These are phyloP conservation scores for Panthera uncia DNA, from an alignment of 2,113 vertebrate genomes.

Conservation along the genomic window DNA sequence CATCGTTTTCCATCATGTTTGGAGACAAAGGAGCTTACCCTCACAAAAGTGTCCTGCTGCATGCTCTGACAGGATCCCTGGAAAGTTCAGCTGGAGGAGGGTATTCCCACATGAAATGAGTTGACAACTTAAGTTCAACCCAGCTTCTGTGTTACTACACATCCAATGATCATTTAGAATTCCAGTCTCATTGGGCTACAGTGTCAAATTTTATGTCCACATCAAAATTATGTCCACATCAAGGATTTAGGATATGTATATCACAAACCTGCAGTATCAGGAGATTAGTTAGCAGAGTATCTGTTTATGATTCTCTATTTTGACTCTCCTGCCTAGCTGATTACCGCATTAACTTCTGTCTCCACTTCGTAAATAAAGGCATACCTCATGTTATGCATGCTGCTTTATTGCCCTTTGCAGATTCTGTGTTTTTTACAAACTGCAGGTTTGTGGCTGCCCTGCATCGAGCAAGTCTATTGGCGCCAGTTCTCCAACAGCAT, in stretches of 20 bases:
- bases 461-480: not conserved
- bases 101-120: not conserved
- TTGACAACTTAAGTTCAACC: not conserved
- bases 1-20: not conserved
- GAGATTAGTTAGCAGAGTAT: not conserved
- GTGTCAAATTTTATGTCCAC: not conserved
- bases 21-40: not conserved
- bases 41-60: not conserved
- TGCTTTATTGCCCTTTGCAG: not conserved
- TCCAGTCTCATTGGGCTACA: not conserved
- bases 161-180: not conserved
- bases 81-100: not conserved
- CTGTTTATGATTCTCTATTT: not conserved
- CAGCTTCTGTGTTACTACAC: not conserved
- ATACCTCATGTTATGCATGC: not conserved
- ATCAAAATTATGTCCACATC: not conserved
- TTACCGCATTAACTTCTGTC: not conserved
- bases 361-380: not conserved
- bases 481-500: not conserved
- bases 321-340: not conserved
- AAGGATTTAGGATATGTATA: not conserved
- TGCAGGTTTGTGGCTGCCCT: not conserved
- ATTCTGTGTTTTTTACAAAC: not conserved
- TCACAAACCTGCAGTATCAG: not conserved
- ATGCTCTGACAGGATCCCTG: not conserved